Conservation (phyloP, 2,888 invertebrate species). For the Copidosoma aretas region DNA sequence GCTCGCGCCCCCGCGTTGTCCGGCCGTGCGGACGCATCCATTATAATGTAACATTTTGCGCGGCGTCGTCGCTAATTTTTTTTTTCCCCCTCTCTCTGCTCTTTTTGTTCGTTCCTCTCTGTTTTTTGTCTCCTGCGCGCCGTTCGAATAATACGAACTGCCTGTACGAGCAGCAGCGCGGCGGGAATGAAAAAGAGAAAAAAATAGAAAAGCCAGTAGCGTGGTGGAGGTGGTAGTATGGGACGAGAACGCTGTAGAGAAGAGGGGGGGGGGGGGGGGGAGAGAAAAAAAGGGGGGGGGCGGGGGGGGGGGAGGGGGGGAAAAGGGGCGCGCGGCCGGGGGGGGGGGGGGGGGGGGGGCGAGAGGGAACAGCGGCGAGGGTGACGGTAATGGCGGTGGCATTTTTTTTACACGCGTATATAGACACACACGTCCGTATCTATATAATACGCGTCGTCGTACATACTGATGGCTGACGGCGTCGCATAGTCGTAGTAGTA, state of each 20-base stretch:
- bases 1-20: constrained; percentile 24
- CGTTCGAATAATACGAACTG: background rate
- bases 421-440: background rate
- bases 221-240: no score
- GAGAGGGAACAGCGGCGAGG: background rate
- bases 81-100: constrained; percentile 8
- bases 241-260: no score
- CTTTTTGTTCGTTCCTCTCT: constrained; percentile 5
- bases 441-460: no score
- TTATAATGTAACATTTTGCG: constrained; percentile 40
- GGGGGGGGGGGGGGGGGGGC: no score
- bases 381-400: background rate
- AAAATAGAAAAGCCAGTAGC: no score
- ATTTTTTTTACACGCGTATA: background rate
- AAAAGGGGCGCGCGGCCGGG: constrained; percentile 7
- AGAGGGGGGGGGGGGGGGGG: no score
- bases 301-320: background rate
- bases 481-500: no score
- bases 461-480: no score
- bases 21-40: constrained; percentile 25
- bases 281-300: background rate
- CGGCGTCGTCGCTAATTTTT: constrained; percentile 34
- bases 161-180: background rate
- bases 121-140: background rate
- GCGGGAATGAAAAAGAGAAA: background rate